Conservation (phyloP, 2,888 invertebrate genomes). For the Neria commutata region DNA sequence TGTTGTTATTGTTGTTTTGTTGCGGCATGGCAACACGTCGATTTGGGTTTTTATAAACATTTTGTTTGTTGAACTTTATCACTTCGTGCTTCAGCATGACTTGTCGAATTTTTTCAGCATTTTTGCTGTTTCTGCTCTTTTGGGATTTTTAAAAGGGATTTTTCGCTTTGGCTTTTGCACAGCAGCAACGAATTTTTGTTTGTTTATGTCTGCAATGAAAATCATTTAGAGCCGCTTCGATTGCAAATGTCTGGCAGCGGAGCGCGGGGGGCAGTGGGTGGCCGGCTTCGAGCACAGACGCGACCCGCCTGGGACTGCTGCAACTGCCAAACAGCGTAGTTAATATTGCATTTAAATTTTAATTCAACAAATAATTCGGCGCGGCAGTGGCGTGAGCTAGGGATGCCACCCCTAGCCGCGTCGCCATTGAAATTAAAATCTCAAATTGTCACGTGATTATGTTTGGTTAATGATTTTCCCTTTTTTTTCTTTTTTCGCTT, state of each 20-base stretch:
- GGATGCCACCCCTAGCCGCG: not conserved
- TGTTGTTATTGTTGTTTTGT: too few species aligned
- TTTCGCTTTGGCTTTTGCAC: not conserved
- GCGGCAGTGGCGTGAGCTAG: not conserved
- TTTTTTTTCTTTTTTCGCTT: conserved; percentile 9
- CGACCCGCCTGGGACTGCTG: too few species aligned
- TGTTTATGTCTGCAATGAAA: conserved; percentile 6
- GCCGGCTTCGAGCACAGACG: too few species aligned
- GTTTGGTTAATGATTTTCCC: conserved; percentile 49
- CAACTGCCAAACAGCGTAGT: conserved; percentile 29
- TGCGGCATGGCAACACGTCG: too few species aligned
- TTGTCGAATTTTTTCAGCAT: not conserved
- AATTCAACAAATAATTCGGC: conserved; percentile 14
- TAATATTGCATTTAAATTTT: conserved; percentile 34
- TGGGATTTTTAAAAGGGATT: conserved; percentile 2
- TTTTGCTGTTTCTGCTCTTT: not conserved
- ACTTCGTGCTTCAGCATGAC: conserved; percentile 8
- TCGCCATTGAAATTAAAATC: conserved; percentile 30
- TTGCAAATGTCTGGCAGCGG: too few species aligned
- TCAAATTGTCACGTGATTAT: conserved; percentile 57
- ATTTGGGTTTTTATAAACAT: not conserved
- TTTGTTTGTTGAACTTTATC: conserved; percentile 1
- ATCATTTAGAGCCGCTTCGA: too few species aligned
- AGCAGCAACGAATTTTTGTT: not conserved
- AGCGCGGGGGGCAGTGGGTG: too few species aligned